Evolutionary conservation across 2,113 vertebrate species (phyloP), one percentile per base, ranked within the genome.

Genomic region (Etheostoma spectabile): DNA sequence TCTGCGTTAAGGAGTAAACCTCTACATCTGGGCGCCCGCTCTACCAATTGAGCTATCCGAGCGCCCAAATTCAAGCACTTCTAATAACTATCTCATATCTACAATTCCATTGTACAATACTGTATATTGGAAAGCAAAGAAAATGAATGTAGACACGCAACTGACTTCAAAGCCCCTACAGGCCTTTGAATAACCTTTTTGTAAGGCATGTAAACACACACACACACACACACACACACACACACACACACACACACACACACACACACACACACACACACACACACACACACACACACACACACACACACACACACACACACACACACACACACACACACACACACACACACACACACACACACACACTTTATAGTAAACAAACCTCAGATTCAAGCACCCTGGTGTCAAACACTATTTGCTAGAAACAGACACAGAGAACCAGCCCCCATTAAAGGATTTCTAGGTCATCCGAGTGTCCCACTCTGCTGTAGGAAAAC

Each of bases 181-280:
- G 87, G 77, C 88, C 84, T 91, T 86, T 90, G 62, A 75, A 82
- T 88, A 87, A 88, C 85, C 88, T 90, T 87, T 90, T 67, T 60
- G 63, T 59, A 81, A 79, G 77, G 64, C 59, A 80, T 73, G 60
- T 80, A 80, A 60, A 84, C 63, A 46, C 53, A 18, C 62, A 77
- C 64, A 56, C 74, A 27, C 59, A 60, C 27, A 5, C 33, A 45
- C 27, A 33, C 42, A 42, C 38, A 3, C 30, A 27, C 74, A 42
- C 27, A 55, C 49, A 71, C 77, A 77, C 62, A 62, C 15, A 3
- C n/a, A n/a, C n/a, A n/a, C n/a, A n/a, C n/a, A n/a, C n/a, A n/a
- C n/a, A n/a, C n/a, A n/a, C n/a, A n/a, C n/a, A n/a, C n/a, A n/a
- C n/a, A n/a, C n/a, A n/a, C n/a, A n/a, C n/a, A n/a, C n/a, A n/a